Evolutionary conservation across 2,888 invertebrate species (phyloP).

Genomic region (Drosophila multiciliata): DNA sequence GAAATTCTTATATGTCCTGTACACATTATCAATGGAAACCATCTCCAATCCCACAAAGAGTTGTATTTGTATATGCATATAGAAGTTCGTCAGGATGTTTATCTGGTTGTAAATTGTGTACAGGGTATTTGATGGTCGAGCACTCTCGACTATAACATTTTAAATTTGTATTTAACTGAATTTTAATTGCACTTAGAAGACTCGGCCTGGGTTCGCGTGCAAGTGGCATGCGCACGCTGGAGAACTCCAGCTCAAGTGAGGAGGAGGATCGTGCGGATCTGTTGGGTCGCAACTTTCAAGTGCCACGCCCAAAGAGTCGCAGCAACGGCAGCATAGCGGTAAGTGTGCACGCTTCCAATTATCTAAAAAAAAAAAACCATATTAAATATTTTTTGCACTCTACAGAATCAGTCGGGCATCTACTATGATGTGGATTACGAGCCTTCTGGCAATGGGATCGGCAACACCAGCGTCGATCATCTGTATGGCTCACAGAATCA

Average conservation of each 20-base stretch:
- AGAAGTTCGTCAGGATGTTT: neutral
- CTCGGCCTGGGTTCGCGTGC: slow-evolving; percentile 85
- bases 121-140: neutral
- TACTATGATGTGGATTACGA: slow-evolving; percentile 96
- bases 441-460: slow-evolving; percentile 86
- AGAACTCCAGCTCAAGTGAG: slow-evolving; percentile 87
- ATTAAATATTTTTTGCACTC: slow-evolving; percentile 68
- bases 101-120: neutral
- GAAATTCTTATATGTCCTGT: neutral
- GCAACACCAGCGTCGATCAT: slow-evolving; percentile 84
- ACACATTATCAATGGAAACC: neutral
- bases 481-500: slow-evolving; percentile 85
- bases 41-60: no score
- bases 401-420: slow-evolving; percentile 94
- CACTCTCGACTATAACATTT: neutral
- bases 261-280: slow-evolving; percentile 92
- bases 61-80: neutral
- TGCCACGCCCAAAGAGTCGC: slow-evolving; percentile 93
- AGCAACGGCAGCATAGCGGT: slow-evolving; percentile 87
- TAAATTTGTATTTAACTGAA: neutral
- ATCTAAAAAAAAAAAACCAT: neutral
- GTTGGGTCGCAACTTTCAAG: slow-evolving; percentile 89
- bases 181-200: slow-evolving; percentile 67
- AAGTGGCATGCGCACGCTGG: slow-evolving; percentile 85
- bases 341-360: slow-evolving; percentile 23